Base-by-base conservation (phyloP, 64 coral and sea anemone genomes). In the Stylophora pistillata region DNA sequence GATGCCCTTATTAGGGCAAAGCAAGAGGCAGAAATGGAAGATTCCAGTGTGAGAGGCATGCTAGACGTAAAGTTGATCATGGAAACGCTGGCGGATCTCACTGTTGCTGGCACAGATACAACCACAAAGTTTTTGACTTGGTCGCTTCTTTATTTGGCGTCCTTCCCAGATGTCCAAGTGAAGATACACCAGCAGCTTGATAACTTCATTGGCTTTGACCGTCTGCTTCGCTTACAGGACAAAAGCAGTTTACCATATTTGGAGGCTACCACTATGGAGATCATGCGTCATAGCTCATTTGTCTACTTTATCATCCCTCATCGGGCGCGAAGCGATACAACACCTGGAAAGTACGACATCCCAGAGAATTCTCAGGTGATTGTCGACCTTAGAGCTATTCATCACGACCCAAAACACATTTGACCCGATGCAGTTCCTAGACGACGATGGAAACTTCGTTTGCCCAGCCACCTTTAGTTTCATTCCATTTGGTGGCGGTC, bases 1-100 rank as follows among this genome's bases (percentile, higher is more conserved):
- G 93, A 95, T 88, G 83, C 89, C n/a, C 53, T 91, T 65, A 37
- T 95, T 33, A 95, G 88, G 74, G 77, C 55, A 6, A 74, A 75
- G 47, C 27, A 85, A 20, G 85, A 95, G 30, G 54, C 75, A n/a
- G 30, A 77, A 6, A 20, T 86, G 13, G 59, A 89, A 27, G 82
- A 76, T 31, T 55, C 21, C 30, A 62, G 76, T 13, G 52, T 65
- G 37, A 60, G 71, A 72, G 59, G 65, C 13, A 53, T 87, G 20
- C 58, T 95, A 11, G 88, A 85, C 59, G 71, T 91, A 26, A 54
- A 82, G 56, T 85, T 88, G 56, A 89, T 91, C 25, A 85, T 77
- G 26, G 70, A 87, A 56, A 89, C 89, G 77, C 53, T 95, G 11
- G 55, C 26, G 76, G 94, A 95, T 82, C 84, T 86, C 23, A 82